Conservation (phyloP, 2,888 invertebrate species). For the Tuta absoluta region DNA sequence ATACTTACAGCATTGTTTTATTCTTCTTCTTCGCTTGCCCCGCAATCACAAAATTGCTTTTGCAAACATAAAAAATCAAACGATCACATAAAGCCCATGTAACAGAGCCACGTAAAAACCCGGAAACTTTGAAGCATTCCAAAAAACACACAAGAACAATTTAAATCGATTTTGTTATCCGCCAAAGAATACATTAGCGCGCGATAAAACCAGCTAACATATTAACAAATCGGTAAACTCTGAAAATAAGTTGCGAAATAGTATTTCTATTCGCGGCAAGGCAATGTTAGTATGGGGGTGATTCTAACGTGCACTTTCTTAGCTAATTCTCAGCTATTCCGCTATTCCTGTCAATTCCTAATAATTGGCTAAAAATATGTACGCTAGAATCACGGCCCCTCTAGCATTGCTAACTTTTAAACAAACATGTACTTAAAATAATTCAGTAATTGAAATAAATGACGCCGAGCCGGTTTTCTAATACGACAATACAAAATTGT, state of each 20-base stretch:
- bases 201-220: constrained; percentile 11
- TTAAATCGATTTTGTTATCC: background rate
- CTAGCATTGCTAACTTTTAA: too few relatives aligned
- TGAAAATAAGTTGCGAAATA: constrained; percentile 19
- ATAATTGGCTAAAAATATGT: too few relatives aligned
- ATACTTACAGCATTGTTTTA: background rate
- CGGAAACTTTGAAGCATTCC: background rate
- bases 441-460: too few relatives aligned
- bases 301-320: too few relatives aligned
- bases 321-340: too few relatives aligned
- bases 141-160: background rate
- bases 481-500: too few relatives aligned
- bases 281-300: background rate
- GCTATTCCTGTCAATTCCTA: too few relatives aligned
- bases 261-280: constrained; percentile 3
- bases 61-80: background rate
- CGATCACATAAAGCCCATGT: background rate
- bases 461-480: too few relatives aligned
- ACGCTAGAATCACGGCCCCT: too few relatives aligned
- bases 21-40: background rate
- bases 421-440: too few relatives aligned
- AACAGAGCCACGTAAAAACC: background rate
- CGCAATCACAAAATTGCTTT: too few relatives aligned
- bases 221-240: constrained; percentile 14
- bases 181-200: constrained; percentile 2